Base-by-base conservation (phyloP, 2,797 vertebrate species). In the Parauchenoglanis ngamensis region DNA sequence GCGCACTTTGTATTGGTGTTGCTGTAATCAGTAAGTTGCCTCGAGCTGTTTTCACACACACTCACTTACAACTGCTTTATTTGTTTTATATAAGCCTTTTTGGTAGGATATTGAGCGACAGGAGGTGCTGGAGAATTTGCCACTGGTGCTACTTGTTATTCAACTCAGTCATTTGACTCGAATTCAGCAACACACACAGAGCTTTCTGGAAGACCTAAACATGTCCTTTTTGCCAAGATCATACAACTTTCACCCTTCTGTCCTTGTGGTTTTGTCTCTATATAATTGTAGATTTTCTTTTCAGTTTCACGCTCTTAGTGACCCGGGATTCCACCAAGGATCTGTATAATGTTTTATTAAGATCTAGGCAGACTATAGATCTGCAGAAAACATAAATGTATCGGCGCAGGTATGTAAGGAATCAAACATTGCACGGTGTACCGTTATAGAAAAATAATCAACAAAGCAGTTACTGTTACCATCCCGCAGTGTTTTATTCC, bases 21-120 rank as follows among this genome's bases (percentile, higher is more conserved):
- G 56, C 40, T 83, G 15, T 76, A 86, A 89, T 86, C 78, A 83
- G 35, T 87, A 46, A 44, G 54, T n/a, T 31, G 72, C 87, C 75
- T 79, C 68, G 6, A 87, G 85, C 82, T 56, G 31, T 46, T 85
- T 85, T 79, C 70, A 56, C 72, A 63, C n/a, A 63, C 40, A 59
- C 17, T 59, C 35, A 5, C 40, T 49, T 17, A 59, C 77, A 85
- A 35, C 7, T 72, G 31, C 31, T 88, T 75, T 83, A 76, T 85
- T 78, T 87, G 73, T 87, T 84, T 68, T 46, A 31, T 76, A 49
- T 75, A 35, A 67, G 57, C 54, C 11, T 31, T 67, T 79, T 46
- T 78, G 10, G 2, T 2, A 21, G 35, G 84, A 76, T 84, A 57
- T 46, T 46, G 21, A 75, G 59, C 46, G 46, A 46, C 56, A 59